Conservation (phyloP, 2,888 invertebrate species). For the Phalera bucephala region DNA sequence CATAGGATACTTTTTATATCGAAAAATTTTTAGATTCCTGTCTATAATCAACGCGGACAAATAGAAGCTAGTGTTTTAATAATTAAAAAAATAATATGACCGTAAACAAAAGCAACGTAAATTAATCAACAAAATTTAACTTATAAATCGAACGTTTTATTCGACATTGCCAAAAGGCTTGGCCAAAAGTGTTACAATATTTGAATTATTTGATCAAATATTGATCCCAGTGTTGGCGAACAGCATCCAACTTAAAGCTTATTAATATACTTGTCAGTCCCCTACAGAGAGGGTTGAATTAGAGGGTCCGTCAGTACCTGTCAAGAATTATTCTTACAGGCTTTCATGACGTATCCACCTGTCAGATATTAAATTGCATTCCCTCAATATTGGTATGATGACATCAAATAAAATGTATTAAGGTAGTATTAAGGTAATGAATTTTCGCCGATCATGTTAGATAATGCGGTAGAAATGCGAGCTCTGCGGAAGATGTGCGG, state of each 20-base stretch:
- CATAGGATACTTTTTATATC: no score
- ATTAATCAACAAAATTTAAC: no score
- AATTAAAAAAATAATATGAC: no score
- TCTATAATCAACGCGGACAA: no score
- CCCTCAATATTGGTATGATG: slow-evolving; percentile 6
- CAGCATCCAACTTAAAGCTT: slow-evolving; percentile 17
- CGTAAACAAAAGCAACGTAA: no score
- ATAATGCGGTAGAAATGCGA: no score
- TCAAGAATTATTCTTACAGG: slow-evolving; percentile 37
- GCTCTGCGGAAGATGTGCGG: no score
- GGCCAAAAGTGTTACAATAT: no score
- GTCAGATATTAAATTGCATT: slow-evolving; percentile 33
- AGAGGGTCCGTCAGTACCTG: slow-evolving; percentile 49
- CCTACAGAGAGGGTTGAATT: slow-evolving; percentile 37
- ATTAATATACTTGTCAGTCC: slow-evolving; percentile 40
- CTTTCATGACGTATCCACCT: slow-evolving; percentile 28
- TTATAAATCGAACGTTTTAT: no score
- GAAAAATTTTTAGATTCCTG: no score
- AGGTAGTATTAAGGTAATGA: background rate
- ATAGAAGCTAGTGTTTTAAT: no score
- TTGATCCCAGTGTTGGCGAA: background rate
- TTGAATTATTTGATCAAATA: background rate
- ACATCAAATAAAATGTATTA: slow-evolving; percentile 1
- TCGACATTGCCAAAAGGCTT: no score
- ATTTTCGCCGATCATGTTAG: background rate